Conservation (phyloP, 2,113 vertebrate species). For the Sclerurus mexicanus region DNA sequence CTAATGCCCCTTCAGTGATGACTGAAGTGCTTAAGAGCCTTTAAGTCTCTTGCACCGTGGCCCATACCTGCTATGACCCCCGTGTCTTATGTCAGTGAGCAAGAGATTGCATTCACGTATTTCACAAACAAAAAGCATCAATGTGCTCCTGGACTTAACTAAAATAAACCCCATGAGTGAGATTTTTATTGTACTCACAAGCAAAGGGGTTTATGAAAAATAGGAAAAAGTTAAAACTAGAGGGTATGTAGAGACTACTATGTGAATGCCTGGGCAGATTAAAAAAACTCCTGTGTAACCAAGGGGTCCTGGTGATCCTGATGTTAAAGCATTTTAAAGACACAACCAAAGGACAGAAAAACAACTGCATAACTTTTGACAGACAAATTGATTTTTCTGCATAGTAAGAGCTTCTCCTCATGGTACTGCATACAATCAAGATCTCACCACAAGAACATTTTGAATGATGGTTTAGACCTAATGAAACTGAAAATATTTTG, state of each 20-base stretch:
- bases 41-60: not conserved
- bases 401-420: not conserved
- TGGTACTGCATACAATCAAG: not conserved
- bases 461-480: not conserved
- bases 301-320: not conserved
- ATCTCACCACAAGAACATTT: not conserved
- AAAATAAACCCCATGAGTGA: not conserved
- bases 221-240: not conserved
- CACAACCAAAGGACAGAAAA: not conserved
- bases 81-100: rapidly evolving
- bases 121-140: not conserved
- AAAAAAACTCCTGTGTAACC: not conserved
- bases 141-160: not conserved
- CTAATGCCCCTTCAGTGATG: rapidly evolving
- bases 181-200: not conserved
- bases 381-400: not conserved
- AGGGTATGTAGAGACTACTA: not conserved
- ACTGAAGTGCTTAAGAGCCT: not conserved
- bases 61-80: not conserved
- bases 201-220: not conserved
- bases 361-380: not conserved
- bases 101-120: not conserved
- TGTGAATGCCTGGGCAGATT: not conserved
- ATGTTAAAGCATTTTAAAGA: not conserved
- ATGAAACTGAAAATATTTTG: constrained; percentile 10